Evolutionary conservation across 2,888 invertebrate species (phyloP), one percentile per base, ranked within the genome.

Genomic region (Pandemis corylana): DNA sequence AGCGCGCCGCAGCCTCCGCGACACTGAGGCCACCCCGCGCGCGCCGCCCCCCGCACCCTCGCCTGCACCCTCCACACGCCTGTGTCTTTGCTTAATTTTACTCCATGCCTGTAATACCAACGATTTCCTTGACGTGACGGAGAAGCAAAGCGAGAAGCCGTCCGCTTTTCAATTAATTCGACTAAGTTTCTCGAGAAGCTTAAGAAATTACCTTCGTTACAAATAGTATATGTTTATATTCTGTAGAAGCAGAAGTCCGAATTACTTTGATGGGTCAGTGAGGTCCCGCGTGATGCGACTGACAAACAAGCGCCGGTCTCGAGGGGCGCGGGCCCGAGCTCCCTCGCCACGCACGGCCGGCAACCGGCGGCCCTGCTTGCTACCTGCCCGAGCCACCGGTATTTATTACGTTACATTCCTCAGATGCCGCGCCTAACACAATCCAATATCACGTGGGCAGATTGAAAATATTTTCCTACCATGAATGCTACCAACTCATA

Each of bases 1-100:
- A 83, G 80, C 83, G 81, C 79, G 86, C 91, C 92, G 90, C 94
- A 94, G 95, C 94, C 93, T 94, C 94, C 94, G 92, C 90, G 90
- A 89, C 87, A 94, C 94, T 94, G 93, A 91, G 87, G 72, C 75
- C 69, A 78, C 72, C 72, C 80, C 76, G 74, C 68, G 68, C 66
- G 70, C 70, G 65, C 73, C 67, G 61, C 49, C 61, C 63, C 69
- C 71, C 71, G 78, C 77, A 76, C 76, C 78, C 77, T 72, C 28
- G 69, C 74, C 61, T 53, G 72, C 56, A 69, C 61, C 72, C 75
- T 71, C 75, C 20, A 15, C 67, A 53, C 68, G 69, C 74, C 65
- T 84, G 84, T 89, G 89, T 92, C 91, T 90, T 90, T 89, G 87
- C 89, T 89, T 89, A 86, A 90, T 89, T 92, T 89, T 87, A 87